Base-by-base conservation (phyloP, 2,113 vertebrate species). In the Corythornis madagascariensis region DNA sequence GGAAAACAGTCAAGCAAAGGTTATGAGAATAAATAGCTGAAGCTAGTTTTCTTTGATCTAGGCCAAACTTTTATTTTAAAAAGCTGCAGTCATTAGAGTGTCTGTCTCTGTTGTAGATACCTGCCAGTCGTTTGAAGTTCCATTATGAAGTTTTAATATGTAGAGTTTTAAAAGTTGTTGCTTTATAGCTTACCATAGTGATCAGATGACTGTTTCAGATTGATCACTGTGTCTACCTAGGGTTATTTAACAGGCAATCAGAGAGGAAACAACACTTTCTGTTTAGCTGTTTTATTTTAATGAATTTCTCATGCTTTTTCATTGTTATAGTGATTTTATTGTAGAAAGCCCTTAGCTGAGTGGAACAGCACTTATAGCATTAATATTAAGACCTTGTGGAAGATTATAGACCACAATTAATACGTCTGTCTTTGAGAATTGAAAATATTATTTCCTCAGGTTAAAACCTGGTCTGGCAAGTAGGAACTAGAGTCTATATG, bases 251-350 rank as follows among this genome's bases (percentile, higher is more conserved):
- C 4, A 16, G 90, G 55, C 45, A 70, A 38, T 75, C 26, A 66
- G 28, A 20, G 43, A 92, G 69, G 78, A 88, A 91, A 78, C 53
- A 72, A 63, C 66, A 50, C 57, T 94, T 94, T 16, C 43, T 77
- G 18, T 92, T 86, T 83, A 65, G 17, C 78, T 64, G 6, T 16
- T 91, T 90, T 69, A 85, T 19, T 35, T 86, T 94, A 64, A 75
- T 81, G 29, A 72, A 31, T 88, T 86, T 87, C 45, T 93, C 55
- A 78, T 81, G 71, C 13, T 43, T 35, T 84, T 92, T 69, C 29
- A 28, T 91, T 83, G 65, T 86, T 86, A 85, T 91, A 76, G 47
- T 80, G 69, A 17, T 83, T 87, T 85, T 89, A 64, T 64, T 91
- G 50, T 83, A 52, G 56, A 79, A 66, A 94, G 59, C 35, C 67